Percentiles rank a stretch among this genome's conserved stretches.
Conservation (phyloP, 2,888 invertebrate genomes). For the Rhyacophila evoluta region DNA sequence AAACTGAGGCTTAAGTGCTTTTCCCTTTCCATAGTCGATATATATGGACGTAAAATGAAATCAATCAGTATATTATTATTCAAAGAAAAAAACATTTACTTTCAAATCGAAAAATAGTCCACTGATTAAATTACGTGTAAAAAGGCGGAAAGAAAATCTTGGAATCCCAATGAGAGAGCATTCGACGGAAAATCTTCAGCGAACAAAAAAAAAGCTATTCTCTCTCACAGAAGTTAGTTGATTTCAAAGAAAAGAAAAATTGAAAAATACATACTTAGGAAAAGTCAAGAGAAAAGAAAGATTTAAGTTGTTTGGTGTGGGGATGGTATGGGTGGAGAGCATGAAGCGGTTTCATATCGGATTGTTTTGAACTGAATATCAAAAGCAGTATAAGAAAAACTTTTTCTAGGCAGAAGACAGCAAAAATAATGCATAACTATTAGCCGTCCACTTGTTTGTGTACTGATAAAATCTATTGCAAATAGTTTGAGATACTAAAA, state of each 20-base stretch:
- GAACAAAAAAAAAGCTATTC: background rate
- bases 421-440: too few relatives aligned
- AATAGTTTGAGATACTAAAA: too few relatives aligned
- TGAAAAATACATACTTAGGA: slow-evolving; percentile 14
- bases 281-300: background rate
- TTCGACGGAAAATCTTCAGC: background rate
- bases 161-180: background rate
- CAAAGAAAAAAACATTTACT: too few relatives aligned
- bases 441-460: too few relatives aligned
- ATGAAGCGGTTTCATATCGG: background rate
- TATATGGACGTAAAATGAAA: too few relatives aligned
- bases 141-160: background rate
- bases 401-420: too few relatives aligned
- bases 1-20: too few relatives aligned
- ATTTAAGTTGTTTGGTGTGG: background rate
- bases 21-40: too few relatives aligned
- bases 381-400: background rate
- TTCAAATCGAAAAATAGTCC: background rate
- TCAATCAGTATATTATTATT: too few relatives aligned
- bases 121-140: background rate
- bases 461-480: too few relatives aligned
- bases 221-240: background rate
- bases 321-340: background rate
- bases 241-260: slow-evolving; percentile 19
- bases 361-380: slow-evolving; percentile 9